These are phyloP conservation scores for Platycheirus albimanus DNA, from an alignment of 2,888 invertebrate species.

Conservation along the genomic window DNA sequence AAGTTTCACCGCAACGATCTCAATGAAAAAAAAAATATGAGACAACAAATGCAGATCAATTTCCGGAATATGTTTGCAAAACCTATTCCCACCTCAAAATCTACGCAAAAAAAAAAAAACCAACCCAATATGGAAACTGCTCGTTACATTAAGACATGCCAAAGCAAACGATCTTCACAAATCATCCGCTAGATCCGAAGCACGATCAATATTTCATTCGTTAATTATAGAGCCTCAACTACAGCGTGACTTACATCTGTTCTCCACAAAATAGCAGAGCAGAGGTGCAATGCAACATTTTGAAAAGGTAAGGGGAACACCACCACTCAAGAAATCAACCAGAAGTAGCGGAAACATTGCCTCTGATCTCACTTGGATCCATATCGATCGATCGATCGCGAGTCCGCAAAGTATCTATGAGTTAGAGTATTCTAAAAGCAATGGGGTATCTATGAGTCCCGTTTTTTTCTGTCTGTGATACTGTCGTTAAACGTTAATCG, in stretches of 20 bases:
- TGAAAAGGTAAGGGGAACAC: conserved; percentile 35
- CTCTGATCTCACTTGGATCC: conserved; percentile 54
- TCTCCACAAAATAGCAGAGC: background rate
- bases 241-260: conserved; percentile 72
- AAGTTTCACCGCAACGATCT: conserved; percentile 36
- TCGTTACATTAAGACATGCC: background rate
- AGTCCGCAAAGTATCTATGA: conserved; percentile 23
- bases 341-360: conserved; percentile 68
- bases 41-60: conserved; percentile 56
- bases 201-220: conserved; percentile 60
- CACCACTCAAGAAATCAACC: conserved; percentile 40
- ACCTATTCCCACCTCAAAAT: conserved; percentile 47
- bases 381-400: conserved; percentile 32
- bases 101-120: too few species aligned
- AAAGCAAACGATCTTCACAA: conserved; percentile 56
- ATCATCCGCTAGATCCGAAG: conserved; percentile 31
- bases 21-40: conserved; percentile 20
- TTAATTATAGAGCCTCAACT: conserved; percentile 44
- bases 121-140: background rate
- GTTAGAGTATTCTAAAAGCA: background rate
- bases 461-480: conserved; percentile 17
- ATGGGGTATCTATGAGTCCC: conserved; percentile 26
- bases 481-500: conserved; percentile 58
- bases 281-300: conserved; percentile 27
- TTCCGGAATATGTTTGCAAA: conserved; percentile 63